Base-by-base conservation (phyloP, 2,113 vertebrate species). In the Hemichromis elongatus region DNA sequence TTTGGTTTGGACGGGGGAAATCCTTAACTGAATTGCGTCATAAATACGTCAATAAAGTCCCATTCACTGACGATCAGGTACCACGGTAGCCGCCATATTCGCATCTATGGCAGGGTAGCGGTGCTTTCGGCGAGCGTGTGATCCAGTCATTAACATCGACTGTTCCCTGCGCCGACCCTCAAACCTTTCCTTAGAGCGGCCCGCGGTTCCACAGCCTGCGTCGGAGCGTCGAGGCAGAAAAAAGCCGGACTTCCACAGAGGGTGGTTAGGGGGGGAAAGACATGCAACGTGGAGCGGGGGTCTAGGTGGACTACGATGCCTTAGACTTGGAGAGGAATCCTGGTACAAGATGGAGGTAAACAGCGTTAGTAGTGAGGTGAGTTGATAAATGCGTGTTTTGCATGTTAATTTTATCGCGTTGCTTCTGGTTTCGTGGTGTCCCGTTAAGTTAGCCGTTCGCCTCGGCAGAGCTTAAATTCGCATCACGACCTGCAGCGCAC, bases 321-420 rank as follows among this genome's bases (percentile, higher is more conserved):
- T 91, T 97, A 96, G 94, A 96, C 94, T 88, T 73, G 4, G 89
- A 96, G 95, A 95, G 82, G 95, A 96, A 93, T 94, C 95, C 92
- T 96, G 97, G 96, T 94, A 97, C 96, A 97, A 97, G 95, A 98
- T 98, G 97, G 97, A 98, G 95, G 96, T 97, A 95, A 96, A 95
- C 92, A 95, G 95, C 93, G 94, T 96, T 85, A 95, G 96, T 89
- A 92, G 95, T 85, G 96, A 96, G 95, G 95, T 96, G 94, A 93
- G 96, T 94, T 50, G 42, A 84, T 9, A 50, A 40, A 40, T 26
- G 35, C 24, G 61, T 26, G 83, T 18, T 59, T 61, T 82, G 73
- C 52, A 11, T 87, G 1, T 52, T 21, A 7, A 75, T 90, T 19
- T 12, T 6, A 47, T 35, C 3, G 11, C 13, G 1, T 9, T 40